These are phyloP conservation scores for Ptychodera flava DNA, from an alignment of 35 echinoderm and acorn worm species.

Conservation along the genomic window DNA sequence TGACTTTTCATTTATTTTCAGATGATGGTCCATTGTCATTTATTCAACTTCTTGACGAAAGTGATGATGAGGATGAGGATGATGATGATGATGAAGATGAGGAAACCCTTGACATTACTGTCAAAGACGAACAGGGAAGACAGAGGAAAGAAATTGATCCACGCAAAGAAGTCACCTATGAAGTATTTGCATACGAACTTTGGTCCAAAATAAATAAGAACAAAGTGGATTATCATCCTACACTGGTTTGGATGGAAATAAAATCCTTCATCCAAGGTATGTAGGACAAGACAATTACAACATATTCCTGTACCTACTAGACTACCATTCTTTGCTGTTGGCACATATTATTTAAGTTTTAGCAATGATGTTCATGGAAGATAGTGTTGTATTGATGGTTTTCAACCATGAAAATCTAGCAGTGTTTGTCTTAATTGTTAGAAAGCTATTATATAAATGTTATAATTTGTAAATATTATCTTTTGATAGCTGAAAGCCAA, in stretches of 20 bases:
- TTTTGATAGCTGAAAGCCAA: too few species aligned
- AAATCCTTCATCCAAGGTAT: conserved; percentile 45
- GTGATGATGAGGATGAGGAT: background rate
- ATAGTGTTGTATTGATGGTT: background rate
- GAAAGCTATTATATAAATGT: background rate
- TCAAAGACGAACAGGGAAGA: background rate
- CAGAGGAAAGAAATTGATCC: conserved; percentile 17
- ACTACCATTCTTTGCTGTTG: too few species aligned
- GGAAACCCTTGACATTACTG: background rate
- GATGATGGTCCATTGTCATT: background rate
- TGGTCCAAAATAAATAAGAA: conserved; percentile 52
- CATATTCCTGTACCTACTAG: too few species aligned
- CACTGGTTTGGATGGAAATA: conserved; percentile 55
- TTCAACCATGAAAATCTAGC: background rate
- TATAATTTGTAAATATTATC: too few species aligned
- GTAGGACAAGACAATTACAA: too few species aligned
- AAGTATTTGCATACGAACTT: conserved; percentile 36
- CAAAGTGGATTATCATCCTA: conserved; percentile 20
- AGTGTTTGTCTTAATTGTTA: background rate
- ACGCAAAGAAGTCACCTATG: conserved; percentile 36
- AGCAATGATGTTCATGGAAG: background rate
- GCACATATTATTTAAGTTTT: too few species aligned
- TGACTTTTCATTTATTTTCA: conserved; percentile 1
- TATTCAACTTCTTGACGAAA: conserved; percentile 2
- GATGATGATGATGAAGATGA: conserved; percentile 15